These are phyloP conservation scores for Varanus komodoensis DNA, from an alignment of 2,113 vertebrate genomes.

Conservation along the genomic window DNA sequence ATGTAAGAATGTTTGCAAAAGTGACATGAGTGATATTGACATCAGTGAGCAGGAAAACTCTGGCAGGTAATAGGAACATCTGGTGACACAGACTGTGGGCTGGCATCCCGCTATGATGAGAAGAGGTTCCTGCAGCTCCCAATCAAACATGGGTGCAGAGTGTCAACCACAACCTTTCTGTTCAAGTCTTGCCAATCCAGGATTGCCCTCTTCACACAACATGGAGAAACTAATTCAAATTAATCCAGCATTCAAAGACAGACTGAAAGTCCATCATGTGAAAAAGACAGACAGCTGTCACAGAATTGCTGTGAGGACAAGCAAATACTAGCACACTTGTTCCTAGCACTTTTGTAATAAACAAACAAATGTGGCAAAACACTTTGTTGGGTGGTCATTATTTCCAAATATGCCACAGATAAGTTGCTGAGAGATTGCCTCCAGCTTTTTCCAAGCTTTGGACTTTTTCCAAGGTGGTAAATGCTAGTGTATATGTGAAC, in stretches of 20 bases:
- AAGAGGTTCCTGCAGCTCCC: neutral
- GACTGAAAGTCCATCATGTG: neutral
- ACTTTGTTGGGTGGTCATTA: neutral
- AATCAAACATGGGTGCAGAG: neutral
- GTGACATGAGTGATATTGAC: neutral
- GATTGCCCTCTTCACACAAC: neutral
- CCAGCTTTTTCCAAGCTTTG: neutral
- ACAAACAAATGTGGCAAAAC: neutral
- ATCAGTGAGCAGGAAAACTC: neutral
- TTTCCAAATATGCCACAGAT: neutral
- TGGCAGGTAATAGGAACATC: conserved; percentile 12
- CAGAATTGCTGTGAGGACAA: neutral
- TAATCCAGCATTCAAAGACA: conserved; percentile 10
- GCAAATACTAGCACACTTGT: neutral
- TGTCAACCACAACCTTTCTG: neutral
- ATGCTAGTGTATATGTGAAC: neutral
- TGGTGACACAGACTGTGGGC: conserved; percentile 20
- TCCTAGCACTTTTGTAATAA: neutral
- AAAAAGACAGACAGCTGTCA: neutral
- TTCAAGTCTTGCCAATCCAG: neutral
- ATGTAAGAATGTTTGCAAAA: neutral
- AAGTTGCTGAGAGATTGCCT: neutral
- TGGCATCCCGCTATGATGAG: neutral
- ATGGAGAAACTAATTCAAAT: neutral
- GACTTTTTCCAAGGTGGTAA: neutral